phyloP scores from a whole-genome alignment of 2,888 invertebrate species.

The Drosophila niveifrons region DNA sequence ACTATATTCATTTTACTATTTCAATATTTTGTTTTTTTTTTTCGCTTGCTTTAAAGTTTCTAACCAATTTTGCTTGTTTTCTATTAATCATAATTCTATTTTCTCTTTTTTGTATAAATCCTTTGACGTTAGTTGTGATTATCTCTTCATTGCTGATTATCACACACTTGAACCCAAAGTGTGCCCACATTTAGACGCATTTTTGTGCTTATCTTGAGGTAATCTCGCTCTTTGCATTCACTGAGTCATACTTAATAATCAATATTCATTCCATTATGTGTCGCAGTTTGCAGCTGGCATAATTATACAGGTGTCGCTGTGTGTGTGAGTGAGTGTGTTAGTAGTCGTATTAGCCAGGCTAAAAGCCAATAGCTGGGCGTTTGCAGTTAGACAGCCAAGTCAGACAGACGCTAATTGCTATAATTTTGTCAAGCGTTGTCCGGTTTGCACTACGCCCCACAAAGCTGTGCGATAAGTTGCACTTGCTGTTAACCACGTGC shows the following conservation, averaged over 20 bases:
- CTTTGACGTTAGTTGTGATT: background rate
- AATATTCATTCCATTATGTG: conserved; percentile 19
- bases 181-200: background rate
- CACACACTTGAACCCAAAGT: background rate
- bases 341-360: conserved; percentile 18
- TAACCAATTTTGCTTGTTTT: background rate
- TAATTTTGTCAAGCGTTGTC: conserved; percentile 50
- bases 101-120: background rate
- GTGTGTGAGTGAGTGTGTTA: conserved; percentile 12
- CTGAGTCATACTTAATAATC: conserved; percentile 10
- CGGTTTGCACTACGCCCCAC: conserved; percentile 8
- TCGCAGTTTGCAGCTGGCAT: conserved; percentile 2
- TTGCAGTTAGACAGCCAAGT: background rate
- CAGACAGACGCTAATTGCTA: conserved; percentile 57
- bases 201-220: conserved; percentile 5
- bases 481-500: conserved; percentile 57
- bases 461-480: conserved; percentile 41
- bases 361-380: conserved; percentile 23
- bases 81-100: background rate
- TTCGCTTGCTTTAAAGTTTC: background rate
- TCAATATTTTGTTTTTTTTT: background rate
- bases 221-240: background rate
- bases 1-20: background rate
- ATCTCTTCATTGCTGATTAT: background rate
- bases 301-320: conserved; percentile 34